Conservation (phyloP, 2,888 invertebrate species). For the Girardia tigrina region DNA sequence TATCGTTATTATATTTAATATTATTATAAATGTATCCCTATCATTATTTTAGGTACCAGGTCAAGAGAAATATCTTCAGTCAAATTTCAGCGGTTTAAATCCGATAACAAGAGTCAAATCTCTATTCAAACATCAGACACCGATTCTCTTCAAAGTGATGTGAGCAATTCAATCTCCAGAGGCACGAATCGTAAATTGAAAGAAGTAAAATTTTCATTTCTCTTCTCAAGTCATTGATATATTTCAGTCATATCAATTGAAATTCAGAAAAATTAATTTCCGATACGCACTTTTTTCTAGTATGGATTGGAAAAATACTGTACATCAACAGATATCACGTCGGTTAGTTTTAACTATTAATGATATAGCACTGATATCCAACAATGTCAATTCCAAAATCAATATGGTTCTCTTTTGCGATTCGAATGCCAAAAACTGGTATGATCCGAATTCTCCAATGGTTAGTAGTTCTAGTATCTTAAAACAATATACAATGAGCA, state of each 20-base stretch:
- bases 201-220: neutral
- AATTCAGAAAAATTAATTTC: neutral
- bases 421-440: neutral
- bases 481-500: too few relatives aligned
- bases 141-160: neutral
- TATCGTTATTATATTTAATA: neutral
- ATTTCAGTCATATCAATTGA: neutral
- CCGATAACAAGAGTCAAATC: neutral
- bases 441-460: neutral
- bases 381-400: neutral
- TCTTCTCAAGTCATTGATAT: too few relatives aligned
- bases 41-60: neutral
- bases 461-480: neutral
- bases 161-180: neutral
- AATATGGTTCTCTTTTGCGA: neutral
- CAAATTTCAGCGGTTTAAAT: neutral
- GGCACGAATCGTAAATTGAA: neutral
- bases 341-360: neutral
- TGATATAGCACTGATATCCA: neutral
- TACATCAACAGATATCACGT: neutral
- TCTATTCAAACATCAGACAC: neutral
- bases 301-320: neutral
- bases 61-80: neutral
- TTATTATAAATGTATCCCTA: too few relatives aligned
- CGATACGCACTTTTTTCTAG: neutral